These are phyloP conservation scores for Cryptus viduatorius DNA, from an alignment of 2,888 invertebrate species.

Conservation along the genomic window DNA sequence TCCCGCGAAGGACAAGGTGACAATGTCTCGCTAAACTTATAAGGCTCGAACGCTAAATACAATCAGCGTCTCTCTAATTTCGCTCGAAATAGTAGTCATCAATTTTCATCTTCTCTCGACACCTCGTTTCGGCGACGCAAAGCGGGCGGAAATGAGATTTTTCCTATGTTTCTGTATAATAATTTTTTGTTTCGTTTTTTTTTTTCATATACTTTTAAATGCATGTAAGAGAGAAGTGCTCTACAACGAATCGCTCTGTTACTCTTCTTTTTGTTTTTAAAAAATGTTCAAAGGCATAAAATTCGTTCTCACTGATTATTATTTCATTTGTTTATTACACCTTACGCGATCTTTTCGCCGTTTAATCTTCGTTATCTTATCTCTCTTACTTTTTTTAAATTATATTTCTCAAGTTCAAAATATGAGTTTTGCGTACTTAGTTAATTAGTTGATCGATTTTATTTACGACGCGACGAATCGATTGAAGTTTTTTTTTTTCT, in stretches of 20 bases:
- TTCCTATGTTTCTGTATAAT: conserved; percentile 25
- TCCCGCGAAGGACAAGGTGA: conserved; percentile 3
- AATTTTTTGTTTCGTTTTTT: conserved; percentile 4
- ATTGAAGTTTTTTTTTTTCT: neutral
- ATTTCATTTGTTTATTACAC: conserved; percentile 76
- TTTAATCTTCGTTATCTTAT: conserved; percentile 39
- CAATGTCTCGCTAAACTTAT: conserved; percentile 7
- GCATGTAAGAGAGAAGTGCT: conserved; percentile 27
- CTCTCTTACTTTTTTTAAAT: conserved; percentile 18
- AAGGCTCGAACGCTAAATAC: conserved; percentile 22
- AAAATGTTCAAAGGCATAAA: conserved; percentile 78
- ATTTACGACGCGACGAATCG: conserved; percentile 14
- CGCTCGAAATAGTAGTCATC: conserved; percentile 1
- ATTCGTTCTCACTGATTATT: conserved; percentile 78
- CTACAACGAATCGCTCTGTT: conserved; percentile 21
- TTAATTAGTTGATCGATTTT: neutral
- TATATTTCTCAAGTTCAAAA: conserved; percentile 76
- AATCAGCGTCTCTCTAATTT: conserved; percentile 9
- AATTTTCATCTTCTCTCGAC: conserved; percentile 8
- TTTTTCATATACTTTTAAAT: neutral
- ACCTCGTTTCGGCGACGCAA: neutral
- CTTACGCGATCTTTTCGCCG: conserved; percentile 73
- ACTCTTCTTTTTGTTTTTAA: conserved; percentile 63
- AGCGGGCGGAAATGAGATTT: conserved; percentile 7
- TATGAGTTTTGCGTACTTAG: conserved; percentile 74